phyloP scores from a whole-genome alignment of 2,797 vertebrate species.

The Hippocampus kuda region DNA sequence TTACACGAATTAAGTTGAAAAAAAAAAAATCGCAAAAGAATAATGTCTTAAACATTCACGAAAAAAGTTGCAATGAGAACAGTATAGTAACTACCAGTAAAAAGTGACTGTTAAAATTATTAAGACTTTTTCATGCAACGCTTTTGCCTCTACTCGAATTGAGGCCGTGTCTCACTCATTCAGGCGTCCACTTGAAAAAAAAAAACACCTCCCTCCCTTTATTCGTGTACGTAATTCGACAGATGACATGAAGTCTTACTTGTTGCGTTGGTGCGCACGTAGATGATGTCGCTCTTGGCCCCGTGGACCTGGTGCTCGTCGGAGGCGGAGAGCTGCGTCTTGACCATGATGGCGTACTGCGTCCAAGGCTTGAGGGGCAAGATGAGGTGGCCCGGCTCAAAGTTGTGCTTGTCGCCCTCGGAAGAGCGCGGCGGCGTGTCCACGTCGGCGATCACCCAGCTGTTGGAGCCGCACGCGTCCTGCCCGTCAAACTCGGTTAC shows the following conservation, averaged over 20 bases:
- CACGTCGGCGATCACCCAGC: conserved; percentile 93
- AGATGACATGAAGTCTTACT: conserved; percentile 64
- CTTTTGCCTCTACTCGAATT: too few relatives aligned
- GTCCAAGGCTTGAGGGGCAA: conserved; percentile 90
- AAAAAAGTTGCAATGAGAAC: background rate
- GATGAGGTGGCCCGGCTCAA: conserved; percentile 81
- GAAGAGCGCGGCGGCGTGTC: conserved; percentile 77
- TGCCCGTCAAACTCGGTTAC: conserved; percentile 98
- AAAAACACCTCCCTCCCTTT: background rate
- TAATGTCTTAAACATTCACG: background rate
- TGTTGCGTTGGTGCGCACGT: conserved; percentile 86
- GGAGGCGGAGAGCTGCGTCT: conserved; percentile 87
- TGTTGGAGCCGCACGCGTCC: conserved; percentile 94
- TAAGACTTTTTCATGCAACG: too few relatives aligned
- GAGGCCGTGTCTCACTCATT: too few relatives aligned
- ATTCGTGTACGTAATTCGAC: background rate
- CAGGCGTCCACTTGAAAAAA: too few relatives aligned
- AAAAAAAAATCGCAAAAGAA: background rate
- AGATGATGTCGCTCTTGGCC: conserved; percentile 95
- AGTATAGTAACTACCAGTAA: background rate
- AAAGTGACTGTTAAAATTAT: too few relatives aligned
- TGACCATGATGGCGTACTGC: conserved; percentile 94
- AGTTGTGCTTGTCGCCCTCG: conserved; percentile 68
- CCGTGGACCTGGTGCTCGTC: conserved; percentile 86
- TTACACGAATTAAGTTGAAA: too few relatives aligned